Evolutionary conservation across 2,797 vertebrate genomes (phyloP).

Genomic region (Pangasius sanitwongsei): DNA sequence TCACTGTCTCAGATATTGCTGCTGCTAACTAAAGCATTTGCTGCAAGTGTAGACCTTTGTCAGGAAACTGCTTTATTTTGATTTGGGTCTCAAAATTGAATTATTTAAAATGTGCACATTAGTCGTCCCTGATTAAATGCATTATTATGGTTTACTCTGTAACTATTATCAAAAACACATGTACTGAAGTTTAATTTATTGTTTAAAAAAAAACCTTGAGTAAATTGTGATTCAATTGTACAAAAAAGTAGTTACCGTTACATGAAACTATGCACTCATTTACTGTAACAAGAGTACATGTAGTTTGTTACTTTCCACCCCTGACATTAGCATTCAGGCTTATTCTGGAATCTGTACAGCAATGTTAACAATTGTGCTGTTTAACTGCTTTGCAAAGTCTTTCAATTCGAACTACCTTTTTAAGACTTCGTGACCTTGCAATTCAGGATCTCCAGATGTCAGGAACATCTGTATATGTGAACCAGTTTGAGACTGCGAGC

Average conservation of each 20-base stretch:
- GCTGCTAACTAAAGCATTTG: not conserved
- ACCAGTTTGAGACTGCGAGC: constrained; percentile 20
- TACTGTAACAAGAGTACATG: not conserved
- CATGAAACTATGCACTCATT: not conserved
- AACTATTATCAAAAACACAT: not conserved
- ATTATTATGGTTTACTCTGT: not conserved
- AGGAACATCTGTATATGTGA: not conserved
- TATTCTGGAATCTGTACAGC: not conserved
- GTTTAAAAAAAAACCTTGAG: not conserved
- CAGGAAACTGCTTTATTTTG: not conserved
- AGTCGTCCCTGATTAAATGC: not conserved
- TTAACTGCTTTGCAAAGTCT: not conserved
- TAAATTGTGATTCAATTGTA: not conserved
- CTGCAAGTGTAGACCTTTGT: not conserved
- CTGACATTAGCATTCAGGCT: not conserved
- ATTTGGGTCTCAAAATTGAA: not conserved
- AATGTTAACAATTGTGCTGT: not conserved
- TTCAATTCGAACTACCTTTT: not conserved
- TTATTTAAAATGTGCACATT: not conserved
- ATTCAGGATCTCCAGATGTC: constrained; percentile 6
- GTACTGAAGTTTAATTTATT: not conserved
- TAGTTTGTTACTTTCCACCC: not conserved
- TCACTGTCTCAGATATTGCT: not conserved
- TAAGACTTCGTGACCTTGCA: not conserved
- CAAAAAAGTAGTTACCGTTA: not conserved